Evolutionary conservation across 1,140 invertebrate genomes (phyloP).

Genomic region (Drosophila bifasciata): DNA sequence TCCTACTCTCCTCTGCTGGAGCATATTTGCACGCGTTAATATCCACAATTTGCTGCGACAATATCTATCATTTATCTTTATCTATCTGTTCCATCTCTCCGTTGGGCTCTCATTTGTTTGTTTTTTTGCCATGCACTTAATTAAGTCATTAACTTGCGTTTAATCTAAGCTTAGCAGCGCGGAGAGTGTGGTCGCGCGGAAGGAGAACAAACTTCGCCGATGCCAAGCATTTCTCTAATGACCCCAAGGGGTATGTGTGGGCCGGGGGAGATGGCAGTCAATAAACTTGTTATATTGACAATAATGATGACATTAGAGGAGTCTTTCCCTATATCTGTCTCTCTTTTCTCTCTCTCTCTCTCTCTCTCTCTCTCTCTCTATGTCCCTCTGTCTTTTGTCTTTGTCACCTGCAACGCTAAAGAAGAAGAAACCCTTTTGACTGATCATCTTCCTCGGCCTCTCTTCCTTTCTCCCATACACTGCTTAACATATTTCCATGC

Average conservation of each 20-base stretch:
- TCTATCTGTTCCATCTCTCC: conserved; percentile 29
- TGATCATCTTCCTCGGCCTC: conserved; percentile 26
- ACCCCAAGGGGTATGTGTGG: conserved; percentile 29
- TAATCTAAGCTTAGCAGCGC: conserved; percentile 64
- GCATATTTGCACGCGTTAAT: conserved; percentile 67
- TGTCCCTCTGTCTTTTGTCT: conserved; percentile 44
- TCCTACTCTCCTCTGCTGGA: background rate
- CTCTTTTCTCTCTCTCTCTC: too few relatives aligned
- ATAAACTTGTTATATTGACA: conserved; percentile 83
- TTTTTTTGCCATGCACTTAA: conserved; percentile 61
- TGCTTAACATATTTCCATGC: conserved; percentile 51
- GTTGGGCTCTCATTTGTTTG: conserved; percentile 20
- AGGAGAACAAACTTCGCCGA: conserved; percentile 55
- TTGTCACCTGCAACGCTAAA: conserved; percentile 59
- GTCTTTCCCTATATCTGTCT: conserved; percentile 7
- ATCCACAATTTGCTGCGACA: conserved; percentile 60
- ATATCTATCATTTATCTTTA: conserved; percentile 54
- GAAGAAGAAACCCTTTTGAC: conserved; percentile 31
- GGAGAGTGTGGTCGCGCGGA: conserved; percentile 9
- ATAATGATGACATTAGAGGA: conserved; percentile 79
- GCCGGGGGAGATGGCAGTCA: conserved; percentile 35
- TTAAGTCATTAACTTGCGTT: conserved; percentile 79
- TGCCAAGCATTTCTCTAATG: conserved; percentile 69
- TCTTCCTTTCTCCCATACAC: conserved; percentile 18
- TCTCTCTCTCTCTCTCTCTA: background rate